Evolutionary conservation across 2,888 invertebrate genomes (phyloP).

Genomic region (Helicoverpa assulta): DNA sequence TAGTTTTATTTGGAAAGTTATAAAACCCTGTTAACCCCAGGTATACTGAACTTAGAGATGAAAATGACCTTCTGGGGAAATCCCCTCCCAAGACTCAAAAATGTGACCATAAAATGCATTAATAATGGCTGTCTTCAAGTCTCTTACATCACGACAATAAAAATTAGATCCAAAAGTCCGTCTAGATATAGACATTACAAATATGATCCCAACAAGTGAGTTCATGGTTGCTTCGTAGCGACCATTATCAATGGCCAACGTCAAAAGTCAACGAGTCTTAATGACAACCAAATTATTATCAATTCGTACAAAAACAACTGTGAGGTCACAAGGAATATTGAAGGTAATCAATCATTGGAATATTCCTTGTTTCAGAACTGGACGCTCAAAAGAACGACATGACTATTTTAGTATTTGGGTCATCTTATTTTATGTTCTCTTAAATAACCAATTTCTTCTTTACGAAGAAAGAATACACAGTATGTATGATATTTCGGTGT

Average conservation of each 20-base stretch:
- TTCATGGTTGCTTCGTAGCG: slow-evolving; percentile 34
- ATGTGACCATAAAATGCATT: neutral
- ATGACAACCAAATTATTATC: slow-evolving; percentile 55
- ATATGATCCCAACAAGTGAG: slow-evolving; percentile 49
- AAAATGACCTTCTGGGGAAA: too few species aligned
- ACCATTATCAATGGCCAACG: slow-evolving; percentile 62
- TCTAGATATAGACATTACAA: slow-evolving; percentile 46
- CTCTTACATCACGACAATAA: neutral
- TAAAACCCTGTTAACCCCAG: too few species aligned
- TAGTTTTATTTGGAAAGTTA: too few species aligned
- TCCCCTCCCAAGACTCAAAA: too few species aligned
- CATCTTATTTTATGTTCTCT: neutral
- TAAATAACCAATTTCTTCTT: neutral
- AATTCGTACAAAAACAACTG: slow-evolving; percentile 43
- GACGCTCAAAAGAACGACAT: neutral
- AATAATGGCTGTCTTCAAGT: neutral
- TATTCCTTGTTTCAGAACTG: neutral
- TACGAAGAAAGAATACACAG: too few species aligned
- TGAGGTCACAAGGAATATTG: slow-evolving; percentile 54
- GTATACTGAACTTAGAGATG: too few species aligned
- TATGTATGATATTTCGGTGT: too few species aligned
- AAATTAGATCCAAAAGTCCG: slow-evolving; percentile 5
- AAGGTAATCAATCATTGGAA: neutral
- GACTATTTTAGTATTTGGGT: neutral
- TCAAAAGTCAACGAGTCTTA: slow-evolving; percentile 52